Evolutionary conservation across 2,113 vertebrate species (phyloP), one percentile per base, ranked within the genome.

Genomic region (Ursus arctos): DNA sequence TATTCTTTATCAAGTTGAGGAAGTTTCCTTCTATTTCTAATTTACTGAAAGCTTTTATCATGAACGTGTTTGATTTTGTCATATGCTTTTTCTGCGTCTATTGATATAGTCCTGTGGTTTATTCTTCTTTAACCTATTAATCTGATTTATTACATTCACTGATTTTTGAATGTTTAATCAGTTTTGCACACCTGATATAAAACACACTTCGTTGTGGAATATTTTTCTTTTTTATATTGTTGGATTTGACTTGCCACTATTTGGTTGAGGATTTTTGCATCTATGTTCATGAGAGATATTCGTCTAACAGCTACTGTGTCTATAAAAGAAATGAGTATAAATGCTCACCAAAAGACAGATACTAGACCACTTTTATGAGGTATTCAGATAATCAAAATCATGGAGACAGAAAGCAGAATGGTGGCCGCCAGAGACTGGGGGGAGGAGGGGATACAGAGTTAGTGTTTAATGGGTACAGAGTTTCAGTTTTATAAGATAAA

Each of bases 321-420:
- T 67, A 94, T 67, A 94, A 63, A 31, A 84, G 28, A 91, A 85
- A 59, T 81, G 36, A 94, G 19, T 81, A 47, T 92, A 82, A 91
- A 82, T 24, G 14, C 14, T 55, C 22, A 96, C 19, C 59, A 43
- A 95, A 94, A 82, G 40, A 61, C 33, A 67, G 63, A 67, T 67
- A 67, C 53, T 65, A 74, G 72, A 82, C 19, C 28, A 57, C 47
- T 67, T 80, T n/a, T 16, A 59, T 40, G 24, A 81, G 18, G 53
- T 72, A 82, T 18, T 88, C 22, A 72, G 65, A 94, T 51, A 77
- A 94, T 88, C 40, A 94, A 81, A 94, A 59, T 88, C 63, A 49
- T 12, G 71, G 63, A 81, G 65, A 88, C 40, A 80, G 43, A 59
- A 69, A 61, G n/a, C 19, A 82, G 26, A 72, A 61, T 63, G 49